A percentile compares a stretch with the other conserved stretches of the same genome.
These are phyloP conservation scores for Perognathus longimembris DNA, from an alignment of 2,113 vertebrate genomes.

Conservation along the genomic window DNA sequence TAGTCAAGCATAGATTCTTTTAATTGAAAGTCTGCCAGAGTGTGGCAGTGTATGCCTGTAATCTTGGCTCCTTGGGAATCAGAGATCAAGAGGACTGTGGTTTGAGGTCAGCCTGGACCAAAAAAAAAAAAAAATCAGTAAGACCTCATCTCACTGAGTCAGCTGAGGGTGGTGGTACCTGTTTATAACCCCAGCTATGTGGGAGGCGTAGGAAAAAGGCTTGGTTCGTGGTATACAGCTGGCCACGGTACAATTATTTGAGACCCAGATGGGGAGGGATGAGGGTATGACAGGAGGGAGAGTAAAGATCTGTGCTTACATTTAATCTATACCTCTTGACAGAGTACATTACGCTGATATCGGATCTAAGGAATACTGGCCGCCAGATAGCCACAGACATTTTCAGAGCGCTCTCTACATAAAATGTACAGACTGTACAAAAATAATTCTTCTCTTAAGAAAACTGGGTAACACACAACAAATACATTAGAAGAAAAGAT, in stretches of 20 bases:
- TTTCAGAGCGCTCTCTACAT: neutral
- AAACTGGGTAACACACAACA: neutral
- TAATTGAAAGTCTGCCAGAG: too few species aligned
- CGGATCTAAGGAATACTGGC: neutral
- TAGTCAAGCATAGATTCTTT: neutral
- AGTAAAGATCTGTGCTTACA: neutral
- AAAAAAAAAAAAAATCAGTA: too few species aligned
- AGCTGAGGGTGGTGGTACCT: too few species aligned
- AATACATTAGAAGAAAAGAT: neutral
- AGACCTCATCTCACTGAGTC: too few species aligned
- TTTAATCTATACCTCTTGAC: slow-evolving; percentile 10
- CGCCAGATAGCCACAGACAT: neutral
- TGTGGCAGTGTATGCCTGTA: too few species aligned
- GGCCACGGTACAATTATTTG: too few species aligned
- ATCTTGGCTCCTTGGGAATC: too few species aligned
- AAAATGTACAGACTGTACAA: neutral
- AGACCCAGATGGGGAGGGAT: neutral
- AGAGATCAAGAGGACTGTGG: too few species aligned
- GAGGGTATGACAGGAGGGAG: neutral
- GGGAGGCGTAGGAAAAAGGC: too few species aligned
- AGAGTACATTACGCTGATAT: neutral
- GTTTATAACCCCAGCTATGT: too few species aligned
- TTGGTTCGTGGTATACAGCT: too few species aligned
- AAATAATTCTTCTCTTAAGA: neutral
- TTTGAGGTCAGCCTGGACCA: too few species aligned